These are phyloP conservation scores for Xylocampa areola DNA, from an alignment of 2,888 invertebrate genomes.

Conservation along the genomic window DNA sequence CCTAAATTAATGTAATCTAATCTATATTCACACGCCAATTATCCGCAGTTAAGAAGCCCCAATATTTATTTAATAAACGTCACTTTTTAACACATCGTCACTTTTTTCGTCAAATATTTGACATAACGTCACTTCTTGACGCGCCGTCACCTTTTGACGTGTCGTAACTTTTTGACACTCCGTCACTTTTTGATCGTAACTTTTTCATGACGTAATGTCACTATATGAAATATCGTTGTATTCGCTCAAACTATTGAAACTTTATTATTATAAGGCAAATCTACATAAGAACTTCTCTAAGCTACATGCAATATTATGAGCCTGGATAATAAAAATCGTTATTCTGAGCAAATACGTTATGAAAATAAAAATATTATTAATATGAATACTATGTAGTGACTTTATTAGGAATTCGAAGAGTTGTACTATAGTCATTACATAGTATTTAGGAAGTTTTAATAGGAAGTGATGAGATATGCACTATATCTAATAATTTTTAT, in stretches of 20 bases:
- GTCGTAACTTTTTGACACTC: too few species aligned
- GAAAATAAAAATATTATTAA: not conserved
- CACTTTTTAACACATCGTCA: too few species aligned
- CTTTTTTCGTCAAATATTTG: too few species aligned
- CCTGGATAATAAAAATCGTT: not conserved
- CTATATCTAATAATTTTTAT: too few species aligned
- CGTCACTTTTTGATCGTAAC: too few species aligned
- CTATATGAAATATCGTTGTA: not conserved
- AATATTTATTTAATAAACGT: not conserved
- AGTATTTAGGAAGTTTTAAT: too few species aligned
- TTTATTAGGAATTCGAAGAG: too few species aligned
- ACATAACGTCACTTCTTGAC: too few species aligned
- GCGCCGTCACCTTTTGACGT: too few species aligned
- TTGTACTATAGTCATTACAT: too few species aligned
- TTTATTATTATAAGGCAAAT: conserved; percentile 9
- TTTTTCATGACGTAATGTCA: not conserved
- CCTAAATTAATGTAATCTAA: conserved; percentile 11
- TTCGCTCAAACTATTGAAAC: conserved; percentile 5
- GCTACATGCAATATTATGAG: conserved; percentile 5
- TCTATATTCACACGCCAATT: conserved; percentile 40
- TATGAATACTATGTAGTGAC: too few species aligned
- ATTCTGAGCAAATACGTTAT: not conserved
- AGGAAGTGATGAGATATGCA: too few species aligned
- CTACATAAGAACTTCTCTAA: conserved; percentile 7
- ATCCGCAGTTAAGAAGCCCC: conserved; percentile 18